A percentile compares a stretch with the other conserved stretches of the same genome.
Conservation (phyloP, 2,113 vertebrate species). For the Antennarius striatus region DNA sequence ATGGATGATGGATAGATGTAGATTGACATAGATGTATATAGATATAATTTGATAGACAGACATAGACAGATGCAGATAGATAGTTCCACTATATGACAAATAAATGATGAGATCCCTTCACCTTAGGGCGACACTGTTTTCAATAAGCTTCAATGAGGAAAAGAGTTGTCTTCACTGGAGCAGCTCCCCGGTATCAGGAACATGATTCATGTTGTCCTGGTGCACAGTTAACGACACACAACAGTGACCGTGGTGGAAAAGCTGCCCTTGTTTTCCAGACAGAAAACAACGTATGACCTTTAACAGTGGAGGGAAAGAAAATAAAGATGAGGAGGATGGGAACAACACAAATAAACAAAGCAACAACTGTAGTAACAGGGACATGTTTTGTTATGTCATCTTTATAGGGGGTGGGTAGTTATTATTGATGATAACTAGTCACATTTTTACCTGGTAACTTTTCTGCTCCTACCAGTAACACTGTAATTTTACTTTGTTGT, state of each 20-base stretch:
- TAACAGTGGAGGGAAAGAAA: slow-evolving; percentile 49
- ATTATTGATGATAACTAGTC: too few relatives aligned
- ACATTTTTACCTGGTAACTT: too few relatives aligned
- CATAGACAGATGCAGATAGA: too few relatives aligned
- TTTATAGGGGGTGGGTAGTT: too few relatives aligned
- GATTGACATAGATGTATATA: too few relatives aligned
- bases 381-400: slow-evolving; percentile 20
- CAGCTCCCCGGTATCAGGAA: slow-evolving; percentile 50
- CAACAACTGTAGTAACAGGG: too few relatives aligned
- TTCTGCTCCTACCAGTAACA: too few relatives aligned
- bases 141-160: slow-evolving; percentile 52
- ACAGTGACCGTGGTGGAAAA: slow-evolving; percentile 59
- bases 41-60: too few relatives aligned
- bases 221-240: not conserved
- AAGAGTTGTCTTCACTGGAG: slow-evolving; percentile 46
- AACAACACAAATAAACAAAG: slow-evolving; percentile 54
- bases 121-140: slow-evolving; percentile 50
- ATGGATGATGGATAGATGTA: too few relatives aligned
- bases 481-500: too few relatives aligned
- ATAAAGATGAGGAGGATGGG: slow-evolving; percentile 27
- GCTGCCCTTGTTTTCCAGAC: slow-evolving; percentile 67
- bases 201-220: slow-evolving; percentile 69
- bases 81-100: too few relatives aligned
- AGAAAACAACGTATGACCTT: slow-evolving; percentile 66
- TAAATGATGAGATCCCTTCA: not conserved